Evolutionary conservation across 2,113 vertebrate species (phyloP).

Genomic region (Mobula hypostoma): DNA sequence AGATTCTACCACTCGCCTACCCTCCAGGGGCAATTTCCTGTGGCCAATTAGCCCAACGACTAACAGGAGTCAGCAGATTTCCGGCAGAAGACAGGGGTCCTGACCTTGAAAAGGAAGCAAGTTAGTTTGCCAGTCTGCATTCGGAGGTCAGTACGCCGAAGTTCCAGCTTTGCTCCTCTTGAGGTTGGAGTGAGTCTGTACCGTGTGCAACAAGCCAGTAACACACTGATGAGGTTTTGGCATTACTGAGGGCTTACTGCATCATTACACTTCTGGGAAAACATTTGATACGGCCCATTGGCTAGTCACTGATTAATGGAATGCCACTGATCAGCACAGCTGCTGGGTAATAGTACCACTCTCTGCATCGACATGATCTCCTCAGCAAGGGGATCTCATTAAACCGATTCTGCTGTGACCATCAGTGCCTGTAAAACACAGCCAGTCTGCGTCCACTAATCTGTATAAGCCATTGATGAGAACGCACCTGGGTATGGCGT

Average conservation of each 20-base stretch:
- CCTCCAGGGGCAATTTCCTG: background rate
- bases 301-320: background rate
- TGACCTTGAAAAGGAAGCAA: background rate
- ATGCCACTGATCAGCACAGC: background rate
- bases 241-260: background rate
- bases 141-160: background rate
- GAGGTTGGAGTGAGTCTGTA: background rate
- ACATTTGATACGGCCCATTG: background rate
- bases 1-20: no score
- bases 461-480: background rate
- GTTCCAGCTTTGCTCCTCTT: background rate
- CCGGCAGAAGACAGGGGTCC: background rate
- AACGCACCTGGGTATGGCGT: no score
- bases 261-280: background rate
- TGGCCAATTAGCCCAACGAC: no score
- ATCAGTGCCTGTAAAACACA: background rate
- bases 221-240: background rate
- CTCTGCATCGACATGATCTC: background rate
- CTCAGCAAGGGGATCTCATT: background rate
- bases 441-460: background rate
- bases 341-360: background rate
- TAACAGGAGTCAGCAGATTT: background rate
- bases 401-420: background rate
- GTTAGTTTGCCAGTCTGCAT: background rate
- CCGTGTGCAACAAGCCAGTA: background rate